Conservation (phyloP, 2,888 invertebrate genomes). For the Campopleginae sp. region DNA sequence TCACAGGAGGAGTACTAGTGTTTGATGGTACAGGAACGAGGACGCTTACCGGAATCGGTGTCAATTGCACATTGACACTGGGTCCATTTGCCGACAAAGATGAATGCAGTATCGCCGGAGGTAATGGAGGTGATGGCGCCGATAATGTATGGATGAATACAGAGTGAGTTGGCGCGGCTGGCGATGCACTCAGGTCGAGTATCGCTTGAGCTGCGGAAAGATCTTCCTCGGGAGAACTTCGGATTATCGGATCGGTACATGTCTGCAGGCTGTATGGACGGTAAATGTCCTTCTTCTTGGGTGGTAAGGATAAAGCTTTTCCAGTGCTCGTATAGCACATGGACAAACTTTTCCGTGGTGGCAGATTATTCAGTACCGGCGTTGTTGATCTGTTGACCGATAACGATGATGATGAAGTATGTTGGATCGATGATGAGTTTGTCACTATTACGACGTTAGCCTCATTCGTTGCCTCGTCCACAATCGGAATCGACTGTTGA, state of each 20-base stretch:
- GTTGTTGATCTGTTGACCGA: conserved; percentile 70
- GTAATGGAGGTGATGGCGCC: conserved; percentile 81
- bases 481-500: conserved; percentile 23
- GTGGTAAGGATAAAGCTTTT: conserved; percentile 92
- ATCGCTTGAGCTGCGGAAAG: conserved; percentile 95
- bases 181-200: conserved; percentile 94
- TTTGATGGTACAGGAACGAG: conserved; percentile 79
- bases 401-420: conserved; percentile 69
- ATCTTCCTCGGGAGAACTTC: conserved; percentile 91
- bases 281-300: conserved; percentile 96
- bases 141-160: conserved; percentile 85
- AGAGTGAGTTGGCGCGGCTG: conserved; percentile 85
- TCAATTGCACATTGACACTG: conserved; percentile 51
- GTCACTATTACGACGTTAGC: conserved; percentile 79
- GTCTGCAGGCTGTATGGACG: conserved; percentile 90
- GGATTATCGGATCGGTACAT: conserved; percentile 85
- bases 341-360: conserved; percentile 88
- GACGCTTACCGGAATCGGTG: conserved; percentile 80
- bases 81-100: conserved; percentile 59
- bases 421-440: conserved; percentile 67
- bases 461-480: conserved; percentile 56
- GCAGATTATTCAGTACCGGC: conserved; percentile 72
- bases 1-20: conserved; percentile 61
- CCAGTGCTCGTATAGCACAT: conserved; percentile 95
- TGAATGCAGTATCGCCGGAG: conserved; percentile 74